Conservation (phyloP, 2,113 vertebrate genomes). For the Acanthisitta chloris region DNA sequence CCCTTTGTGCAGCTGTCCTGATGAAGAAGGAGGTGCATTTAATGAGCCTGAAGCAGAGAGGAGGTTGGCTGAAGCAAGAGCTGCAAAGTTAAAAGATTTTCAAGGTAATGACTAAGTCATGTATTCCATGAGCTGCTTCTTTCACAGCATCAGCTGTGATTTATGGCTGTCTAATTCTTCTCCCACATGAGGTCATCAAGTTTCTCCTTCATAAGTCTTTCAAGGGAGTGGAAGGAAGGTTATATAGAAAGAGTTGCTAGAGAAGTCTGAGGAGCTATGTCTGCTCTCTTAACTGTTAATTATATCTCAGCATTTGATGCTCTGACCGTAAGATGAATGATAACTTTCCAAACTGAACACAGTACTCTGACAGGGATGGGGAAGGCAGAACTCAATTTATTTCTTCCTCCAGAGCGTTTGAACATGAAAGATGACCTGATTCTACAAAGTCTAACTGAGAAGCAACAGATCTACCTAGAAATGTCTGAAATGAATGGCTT, state of each 20-base stretch:
- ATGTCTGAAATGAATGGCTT: conserved; percentile 80
- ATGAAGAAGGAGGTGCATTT: conserved; percentile 81
- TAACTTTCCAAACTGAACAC: neutral
- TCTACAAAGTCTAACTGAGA: conserved; percentile 81
- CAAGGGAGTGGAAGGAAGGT: neutral
- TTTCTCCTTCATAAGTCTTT: neutral
- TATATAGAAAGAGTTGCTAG: neutral
- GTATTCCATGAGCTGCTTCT: neutral
- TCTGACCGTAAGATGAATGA: neutral
- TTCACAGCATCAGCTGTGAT: neutral
- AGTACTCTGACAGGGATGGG: neutral
- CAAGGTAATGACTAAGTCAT: conserved; percentile 79
- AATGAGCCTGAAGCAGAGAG: conserved; percentile 83
- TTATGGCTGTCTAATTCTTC: neutral
- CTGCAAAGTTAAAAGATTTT: conserved; percentile 81
- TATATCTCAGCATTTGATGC: neutral
- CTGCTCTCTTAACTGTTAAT: neutral
- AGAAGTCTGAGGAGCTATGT: neutral
- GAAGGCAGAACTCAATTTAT: neutral
- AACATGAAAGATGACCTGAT: conserved; percentile 83
- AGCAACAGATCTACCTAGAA: conserved; percentile 89
- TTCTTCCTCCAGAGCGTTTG: conserved; percentile 77
- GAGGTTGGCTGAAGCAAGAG: conserved; percentile 65
- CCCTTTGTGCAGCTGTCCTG: conserved; percentile 80
- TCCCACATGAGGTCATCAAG: neutral